Evolutionary conservation across 2,113 vertebrate genomes (phyloP), one percentile per base, ranked within the genome.

Genomic region (Alectura lathami): DNA sequence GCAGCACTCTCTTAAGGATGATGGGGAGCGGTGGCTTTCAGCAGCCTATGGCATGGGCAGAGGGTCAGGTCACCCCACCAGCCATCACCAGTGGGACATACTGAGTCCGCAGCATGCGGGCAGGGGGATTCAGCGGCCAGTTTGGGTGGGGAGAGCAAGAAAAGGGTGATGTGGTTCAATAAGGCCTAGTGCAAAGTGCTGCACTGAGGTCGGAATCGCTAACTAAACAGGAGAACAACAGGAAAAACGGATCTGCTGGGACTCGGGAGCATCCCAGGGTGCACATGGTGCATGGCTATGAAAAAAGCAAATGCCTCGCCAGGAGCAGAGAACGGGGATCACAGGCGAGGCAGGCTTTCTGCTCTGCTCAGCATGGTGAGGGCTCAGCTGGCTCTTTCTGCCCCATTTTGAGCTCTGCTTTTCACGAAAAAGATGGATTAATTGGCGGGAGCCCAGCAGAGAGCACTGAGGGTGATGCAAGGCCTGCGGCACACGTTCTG

Each of bases 81-180:
- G 13, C 43, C 7, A 2, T n/a, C 36, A n/a, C 15, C 13, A 0
- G 0, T 69, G 43, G 51, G 48, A 54, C 16, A 14, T 47, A 29
- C 1, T 23, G n/a, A 48, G 43, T 23, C 45, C 6, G 8, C 45
- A 8, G 8, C 21, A n/a, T n/a, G n/a, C n/a, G n/a, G n/a, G n/a
- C n/a, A n/a, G n/a, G n/a, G n/a, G n/a, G n/a, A n/a, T n/a, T n/a
- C 45, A 8, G 8, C 21, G 4, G 77, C 14, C 47, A 30, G 34
- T 22, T 29, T 63, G 17, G 8, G 6, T 9, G 45, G 45, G 32
- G 11, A 45, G 27, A 69, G 40, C 27, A 48, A 64, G 34, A 47
- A 34, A 81, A 81, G 22, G 22, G 12, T 0, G 0, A 66, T 9
- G 20, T 4, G 3, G 32, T 60, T 72, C 67, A 64, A 0, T 24